These are phyloP conservation scores for Lepus townsendii DNA, from an alignment of 2,797 vertebrate genomes.

Conservation along the genomic window DNA sequence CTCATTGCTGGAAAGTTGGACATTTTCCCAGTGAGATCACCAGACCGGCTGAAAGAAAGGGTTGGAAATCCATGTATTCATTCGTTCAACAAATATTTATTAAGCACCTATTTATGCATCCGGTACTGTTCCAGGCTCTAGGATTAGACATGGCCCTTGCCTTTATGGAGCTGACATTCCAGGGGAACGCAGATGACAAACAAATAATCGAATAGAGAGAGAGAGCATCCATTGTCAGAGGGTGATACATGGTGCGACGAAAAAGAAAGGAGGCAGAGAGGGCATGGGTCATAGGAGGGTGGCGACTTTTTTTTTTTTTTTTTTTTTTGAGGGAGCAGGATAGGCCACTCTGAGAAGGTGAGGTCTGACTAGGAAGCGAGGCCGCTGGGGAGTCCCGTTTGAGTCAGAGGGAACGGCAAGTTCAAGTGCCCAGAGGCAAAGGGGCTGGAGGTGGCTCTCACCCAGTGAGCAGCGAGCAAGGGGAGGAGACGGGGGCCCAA, in stretches of 20 bases:
- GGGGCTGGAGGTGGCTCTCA: neutral
- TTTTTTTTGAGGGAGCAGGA: neutral
- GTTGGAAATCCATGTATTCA: slow-evolving; percentile 64
- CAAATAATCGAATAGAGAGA: neutral
- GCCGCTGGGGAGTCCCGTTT: neutral
- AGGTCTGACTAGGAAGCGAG: neutral
- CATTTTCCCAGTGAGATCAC: slow-evolving; percentile 72
- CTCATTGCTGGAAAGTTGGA: slow-evolving; percentile 61
- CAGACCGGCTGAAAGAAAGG: slow-evolving; percentile 68
- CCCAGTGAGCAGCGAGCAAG: neutral
- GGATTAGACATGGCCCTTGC: slow-evolving; percentile 58
- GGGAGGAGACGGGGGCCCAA: no score
- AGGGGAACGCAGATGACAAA: slow-evolving; percentile 51
- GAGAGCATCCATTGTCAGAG: neutral
- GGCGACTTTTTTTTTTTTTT: neutral
- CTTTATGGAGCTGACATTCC: slow-evolving; percentile 50
- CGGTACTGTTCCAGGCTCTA: slow-evolving; percentile 10
- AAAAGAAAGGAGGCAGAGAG: neutral
- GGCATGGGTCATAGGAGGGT: neutral
- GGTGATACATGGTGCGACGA: neutral
- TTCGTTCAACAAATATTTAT: slow-evolving; percentile 66
- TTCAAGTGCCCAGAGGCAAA: neutral
- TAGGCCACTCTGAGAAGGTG: neutral
- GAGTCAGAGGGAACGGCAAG: neutral
- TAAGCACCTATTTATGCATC: slow-evolving; percentile 65